A percentile compares a stretch with the other conserved stretches of the same genome.
These are phyloP conservation scores for Brachypalpus laphriformis DNA, from an alignment of 2,888 invertebrate species.

Conservation along the genomic window DNA sequence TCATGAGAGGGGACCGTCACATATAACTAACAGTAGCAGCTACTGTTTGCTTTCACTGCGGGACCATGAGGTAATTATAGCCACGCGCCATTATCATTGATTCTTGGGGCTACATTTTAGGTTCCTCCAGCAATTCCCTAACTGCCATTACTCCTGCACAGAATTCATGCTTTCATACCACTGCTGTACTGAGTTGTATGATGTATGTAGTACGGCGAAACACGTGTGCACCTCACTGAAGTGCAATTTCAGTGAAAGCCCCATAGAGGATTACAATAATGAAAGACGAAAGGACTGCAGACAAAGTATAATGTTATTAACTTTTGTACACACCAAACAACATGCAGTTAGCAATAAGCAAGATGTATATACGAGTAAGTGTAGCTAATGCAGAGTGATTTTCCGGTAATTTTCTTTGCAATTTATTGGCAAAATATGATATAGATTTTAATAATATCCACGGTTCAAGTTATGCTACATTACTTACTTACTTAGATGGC, in stretches of 20 bases:
- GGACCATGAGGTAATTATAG: not conserved
- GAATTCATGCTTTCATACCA: not conserved
- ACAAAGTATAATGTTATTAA: not conserved
- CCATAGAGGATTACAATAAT: not conserved
- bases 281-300: not conserved
- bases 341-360: not conserved
- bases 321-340: not conserved
- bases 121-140: not conserved
- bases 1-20: not conserved
- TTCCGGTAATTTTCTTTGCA: not conserved
- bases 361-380: too few relatives aligned
- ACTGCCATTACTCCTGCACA: not conserved
- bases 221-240: not conserved
- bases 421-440: too few relatives aligned
- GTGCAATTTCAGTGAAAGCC: not conserved
- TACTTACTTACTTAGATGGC: too few relatives aligned
- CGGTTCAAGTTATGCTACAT: too few relatives aligned
- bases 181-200: not conserved
- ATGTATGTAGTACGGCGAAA: not conserved
- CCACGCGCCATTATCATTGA: not conserved
- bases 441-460: too few relatives aligned
- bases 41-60: slow-evolving; percentile 6
- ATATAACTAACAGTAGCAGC: not conserved
- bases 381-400: not conserved
- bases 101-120: not conserved